Evolutionary conservation across 2,888 invertebrate genomes (phyloP).

Genomic region (Serrognathus titanus): DNA sequence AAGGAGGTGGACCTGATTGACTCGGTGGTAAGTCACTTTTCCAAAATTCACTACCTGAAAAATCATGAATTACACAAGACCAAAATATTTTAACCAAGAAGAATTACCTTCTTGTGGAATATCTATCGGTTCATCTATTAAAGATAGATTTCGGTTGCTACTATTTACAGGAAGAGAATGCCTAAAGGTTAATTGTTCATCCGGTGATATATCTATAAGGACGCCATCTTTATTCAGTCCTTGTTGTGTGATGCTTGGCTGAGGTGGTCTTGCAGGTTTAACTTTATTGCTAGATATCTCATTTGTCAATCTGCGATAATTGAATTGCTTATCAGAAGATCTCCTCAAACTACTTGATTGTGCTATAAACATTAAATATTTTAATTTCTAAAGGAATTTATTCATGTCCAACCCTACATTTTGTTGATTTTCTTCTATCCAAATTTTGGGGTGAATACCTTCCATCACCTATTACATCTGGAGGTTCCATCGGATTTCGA

Average conservation of each 20-base stretch:
- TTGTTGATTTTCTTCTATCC: conserved; percentile 45
- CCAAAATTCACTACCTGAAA: background rate
- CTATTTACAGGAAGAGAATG: conserved; percentile 8
- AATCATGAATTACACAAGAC: background rate
- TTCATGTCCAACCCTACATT: conserved; percentile 15
- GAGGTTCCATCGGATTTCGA: conserved; percentile 71
- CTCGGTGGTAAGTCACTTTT: background rate
- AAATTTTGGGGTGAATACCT: conserved; percentile 44
- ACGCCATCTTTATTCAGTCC: conserved; percentile 62
- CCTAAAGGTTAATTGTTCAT: conserved; percentile 39
- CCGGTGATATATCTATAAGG: conserved; percentile 71
- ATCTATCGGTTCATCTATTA: conserved; percentile 73
- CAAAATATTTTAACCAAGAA: background rate
- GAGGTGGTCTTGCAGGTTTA: conserved; percentile 49
- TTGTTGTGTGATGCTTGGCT: conserved; percentile 38
- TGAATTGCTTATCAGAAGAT: conserved; percentile 63
- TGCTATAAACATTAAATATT: conserved; percentile 2
- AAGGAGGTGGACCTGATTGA: conserved; percentile 42
- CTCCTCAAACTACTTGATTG: conserved; percentile 24
- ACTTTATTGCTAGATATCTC: conserved; percentile 50
- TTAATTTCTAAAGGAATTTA: background rate
- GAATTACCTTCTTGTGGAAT: conserved; percentile 52
- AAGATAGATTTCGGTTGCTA: conserved; percentile 48
- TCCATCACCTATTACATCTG: conserved; percentile 56
- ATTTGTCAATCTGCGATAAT: conserved; percentile 79